Base-by-base conservation (phyloP, 2,888 invertebrate genomes). In the Nineta flava region DNA sequence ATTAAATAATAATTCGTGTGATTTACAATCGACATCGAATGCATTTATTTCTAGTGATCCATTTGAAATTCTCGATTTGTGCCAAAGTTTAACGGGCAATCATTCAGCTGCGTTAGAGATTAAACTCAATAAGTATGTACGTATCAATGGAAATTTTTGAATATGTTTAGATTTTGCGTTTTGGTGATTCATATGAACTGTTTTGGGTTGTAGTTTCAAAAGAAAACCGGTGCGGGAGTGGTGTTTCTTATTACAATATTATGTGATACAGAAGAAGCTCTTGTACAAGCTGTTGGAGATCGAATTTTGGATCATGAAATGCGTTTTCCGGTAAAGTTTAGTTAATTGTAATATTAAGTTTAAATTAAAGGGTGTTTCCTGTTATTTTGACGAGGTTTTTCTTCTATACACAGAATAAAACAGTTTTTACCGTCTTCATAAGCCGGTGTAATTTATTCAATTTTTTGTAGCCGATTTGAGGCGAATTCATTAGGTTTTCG, bases 61-160 rank as follows among this genome's bases (percentile, higher is more conserved):
- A 9, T 35, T 21, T 17, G 34, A 35, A 16, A 15, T 46, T 15
- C 34, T 46, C 9, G 19, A 46, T n/a, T 17, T 46, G 32, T 46
- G 46, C 13, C 72, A 74, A 64, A 69, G 63, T 54, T 62, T 79
- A 6, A 67, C 64, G 35, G 74, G 76, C 50, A 67, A 68, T 13
- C 63, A 59, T 50, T 71, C 72, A 50, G 63, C 66, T 45, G 65
- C 67, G 47, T 61, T 79, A 17, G 78, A 80, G 62, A 67, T 67
- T 16, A 76, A 72, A 67, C 65, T 80, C 46, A 81, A 81, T 61
- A 61, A 60, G 55, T 79, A 77, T 57, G 80, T 80, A 65, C 68
- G 71, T 68, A 47, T 52, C 46, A 31, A 34, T 10, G 10, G 15
- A 31, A 16, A 21, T 35, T 7, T 42, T 45, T 43, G n/a, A n/a